Percentiles rank a stretch among this genome's conserved stretches.
phyloP scores from a whole-genome alignment of 2,797 vertebrate species.

The Nannoperca australis region DNA sequence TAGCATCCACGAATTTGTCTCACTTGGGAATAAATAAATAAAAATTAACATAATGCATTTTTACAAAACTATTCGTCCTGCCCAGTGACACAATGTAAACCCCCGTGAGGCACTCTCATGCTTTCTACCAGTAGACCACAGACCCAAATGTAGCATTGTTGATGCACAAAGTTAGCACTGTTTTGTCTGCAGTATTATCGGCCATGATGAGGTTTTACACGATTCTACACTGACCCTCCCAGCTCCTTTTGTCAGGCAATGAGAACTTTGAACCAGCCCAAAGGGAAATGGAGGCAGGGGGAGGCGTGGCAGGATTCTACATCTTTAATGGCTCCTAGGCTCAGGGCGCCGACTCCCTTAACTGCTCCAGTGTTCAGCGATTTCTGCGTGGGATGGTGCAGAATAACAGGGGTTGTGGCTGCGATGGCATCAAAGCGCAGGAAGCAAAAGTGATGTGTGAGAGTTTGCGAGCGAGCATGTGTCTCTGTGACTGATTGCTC shows the following conservation, averaged over 20 bases:
- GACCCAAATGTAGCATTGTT: not conserved
- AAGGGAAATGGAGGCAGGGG: conserved; percentile 27
- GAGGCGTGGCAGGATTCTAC: conserved; percentile 55
- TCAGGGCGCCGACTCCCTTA: conserved; percentile 48
- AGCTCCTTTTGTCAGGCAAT: conserved; percentile 28
- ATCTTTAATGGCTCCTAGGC: conserved; percentile 69
- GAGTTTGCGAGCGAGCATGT: conserved; percentile 39
- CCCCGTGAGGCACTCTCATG: not conserved
- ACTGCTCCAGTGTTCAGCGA: conserved; percentile 41
- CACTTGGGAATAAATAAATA: not conserved
- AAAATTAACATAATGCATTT: not conserved
- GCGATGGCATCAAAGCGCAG: conserved; percentile 58
- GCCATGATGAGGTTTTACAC: conserved; percentile 2
- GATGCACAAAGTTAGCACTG: not conserved
- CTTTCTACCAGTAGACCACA: conserved; percentile 3
- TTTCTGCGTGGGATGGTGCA: conserved; percentile 58
- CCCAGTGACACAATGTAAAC: not conserved
- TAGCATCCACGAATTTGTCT: conserved; percentile 10
- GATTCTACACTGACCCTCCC: conserved; percentile 20
- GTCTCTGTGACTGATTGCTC: conserved; percentile 48
- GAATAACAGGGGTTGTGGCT: conserved; percentile 47
- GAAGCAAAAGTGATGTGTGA: conserved; percentile 51
- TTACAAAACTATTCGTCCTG: conserved; percentile 1
- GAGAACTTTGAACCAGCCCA: conserved; percentile 40
- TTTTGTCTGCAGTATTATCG: conserved; percentile 21